Percentiles rank a stretch among this genome's conserved stretches.
Evolutionary conservation across 2,113 vertebrate species (phyloP).

Genomic region (Corythoichthys intestinalis): DNA sequence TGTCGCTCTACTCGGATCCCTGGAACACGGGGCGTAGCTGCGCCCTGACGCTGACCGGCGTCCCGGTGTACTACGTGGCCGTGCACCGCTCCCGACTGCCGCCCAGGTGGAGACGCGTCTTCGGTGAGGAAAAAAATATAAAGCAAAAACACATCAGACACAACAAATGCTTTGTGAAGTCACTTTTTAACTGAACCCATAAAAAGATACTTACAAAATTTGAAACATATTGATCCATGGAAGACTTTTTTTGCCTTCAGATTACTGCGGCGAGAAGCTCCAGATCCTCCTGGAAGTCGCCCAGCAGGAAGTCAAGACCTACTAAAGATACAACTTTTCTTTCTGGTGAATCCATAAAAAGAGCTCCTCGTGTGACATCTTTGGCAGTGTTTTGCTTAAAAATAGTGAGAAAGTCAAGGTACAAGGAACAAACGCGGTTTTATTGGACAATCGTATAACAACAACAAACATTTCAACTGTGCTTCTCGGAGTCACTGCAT

Average conservation of each 20-base stretch:
- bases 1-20: slow-evolving; percentile 94
- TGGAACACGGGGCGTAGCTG: slow-evolving; percentile 88
- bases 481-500: slow-evolving; percentile 15
- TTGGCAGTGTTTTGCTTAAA: not conserved
- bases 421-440: slow-evolving; percentile 12
- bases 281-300: slow-evolving; percentile 74
- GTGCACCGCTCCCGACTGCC: slow-evolving; percentile 57
- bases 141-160: too few species aligned
- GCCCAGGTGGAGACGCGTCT: slow-evolving; percentile 36
- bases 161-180: too few species aligned
- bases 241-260: slow-evolving; percentile 29
- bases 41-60: slow-evolving; percentile 83
- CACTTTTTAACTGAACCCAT: too few species aligned
- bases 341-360: not conserved
- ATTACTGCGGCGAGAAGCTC: slow-evolving; percentile 58
- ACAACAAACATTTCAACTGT: not conserved
- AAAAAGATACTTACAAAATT: too few species aligned
- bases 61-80: slow-evolving; percentile 86
- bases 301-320: slow-evolving; percentile 70
- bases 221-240: too few species aligned
- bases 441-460: slow-evolving; percentile 28
- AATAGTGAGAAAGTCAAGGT: not conserved
- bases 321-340: slow-evolving; percentile 43
- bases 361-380: too few species aligned
- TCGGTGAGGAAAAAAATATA: slow-evolving; percentile 43